Evolutionary conservation across 2,888 invertebrate species (phyloP).

Genomic region (Tubulanus polymorphus): DNA sequence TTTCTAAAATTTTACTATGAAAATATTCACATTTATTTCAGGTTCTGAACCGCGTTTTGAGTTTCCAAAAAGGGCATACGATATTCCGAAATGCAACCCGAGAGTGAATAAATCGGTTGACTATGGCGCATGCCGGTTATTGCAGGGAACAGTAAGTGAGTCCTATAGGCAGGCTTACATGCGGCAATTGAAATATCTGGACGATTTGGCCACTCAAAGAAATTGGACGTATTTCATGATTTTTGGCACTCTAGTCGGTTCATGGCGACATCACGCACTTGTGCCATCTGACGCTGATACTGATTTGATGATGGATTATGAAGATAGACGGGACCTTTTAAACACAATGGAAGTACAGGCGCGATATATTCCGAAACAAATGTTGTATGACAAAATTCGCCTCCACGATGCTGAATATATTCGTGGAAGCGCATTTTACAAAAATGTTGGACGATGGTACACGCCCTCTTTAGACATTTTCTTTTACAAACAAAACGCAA

Average conservation of each 20-base stretch:
- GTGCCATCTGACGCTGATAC: background rate
- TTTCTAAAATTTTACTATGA: no score
- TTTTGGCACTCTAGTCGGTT: background rate
- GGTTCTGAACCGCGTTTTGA: no score
- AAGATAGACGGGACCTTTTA: background rate
- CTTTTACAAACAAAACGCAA: background rate
- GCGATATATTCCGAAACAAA: background rate
- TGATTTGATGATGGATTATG: background rate
- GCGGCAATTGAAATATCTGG: background rate
- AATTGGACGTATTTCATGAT: constrained; percentile 2
- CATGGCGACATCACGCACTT: background rate
- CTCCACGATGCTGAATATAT: background rate
- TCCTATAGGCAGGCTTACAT: background rate
- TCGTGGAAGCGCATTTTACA: background rate
- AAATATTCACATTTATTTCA: no score
- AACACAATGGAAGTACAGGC: background rate
- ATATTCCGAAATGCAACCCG: background rate
- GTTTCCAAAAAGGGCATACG: background rate
- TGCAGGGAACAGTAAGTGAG: background rate
- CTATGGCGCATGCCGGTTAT: background rate
- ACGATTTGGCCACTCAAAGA: background rate
- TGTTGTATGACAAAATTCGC: background rate
- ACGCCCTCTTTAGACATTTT: background rate
- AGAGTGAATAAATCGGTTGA: background rate
- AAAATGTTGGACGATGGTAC: background rate